These are phyloP conservation scores for Columbina picui DNA, from an alignment of 2,113 vertebrate species.

Conservation along the genomic window DNA sequence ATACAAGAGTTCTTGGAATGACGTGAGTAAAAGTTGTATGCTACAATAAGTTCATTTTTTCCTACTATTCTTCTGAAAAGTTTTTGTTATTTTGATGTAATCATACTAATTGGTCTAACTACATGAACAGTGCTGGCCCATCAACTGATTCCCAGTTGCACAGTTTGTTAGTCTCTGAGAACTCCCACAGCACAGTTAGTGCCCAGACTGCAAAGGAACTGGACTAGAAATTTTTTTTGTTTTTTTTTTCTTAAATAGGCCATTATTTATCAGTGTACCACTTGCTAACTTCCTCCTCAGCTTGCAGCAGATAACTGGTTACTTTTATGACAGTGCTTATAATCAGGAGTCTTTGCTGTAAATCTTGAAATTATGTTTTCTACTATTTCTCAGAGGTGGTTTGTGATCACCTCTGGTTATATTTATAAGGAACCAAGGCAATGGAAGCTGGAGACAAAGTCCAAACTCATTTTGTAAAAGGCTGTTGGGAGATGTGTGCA, in stretches of 20 bases:
- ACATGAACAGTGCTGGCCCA: neutral
- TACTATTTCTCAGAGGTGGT: neutral
- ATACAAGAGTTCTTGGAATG: conserved; percentile 97
- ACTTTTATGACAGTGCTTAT: neutral
- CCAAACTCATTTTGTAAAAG: neutral
- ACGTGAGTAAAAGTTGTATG: conserved; percentile 83
- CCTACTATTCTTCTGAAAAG: neutral
- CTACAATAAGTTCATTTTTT: neutral
- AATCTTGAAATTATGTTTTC: neutral
- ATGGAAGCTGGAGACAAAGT: neutral
- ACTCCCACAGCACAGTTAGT: neutral
- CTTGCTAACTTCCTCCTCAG: neutral
- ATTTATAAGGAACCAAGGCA: neutral
- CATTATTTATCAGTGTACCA: neutral
- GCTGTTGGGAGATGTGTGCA: neutral
- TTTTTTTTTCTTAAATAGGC: neutral
- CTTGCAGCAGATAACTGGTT: neutral
- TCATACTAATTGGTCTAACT: neutral
- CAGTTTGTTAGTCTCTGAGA: neutral
- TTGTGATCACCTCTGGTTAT: neutral
- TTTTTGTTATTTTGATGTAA: neutral
- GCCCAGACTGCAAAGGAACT: neutral
- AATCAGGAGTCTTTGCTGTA: neutral
- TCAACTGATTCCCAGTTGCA: neutral
- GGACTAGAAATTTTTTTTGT: neutral